Percentiles rank a stretch among this genome's conserved stretches.
These are phyloP conservation scores for Caenorhabditis virilis DNA, from an alignment of 2,888 invertebrate genomes.

Conservation along the genomic window DNA sequence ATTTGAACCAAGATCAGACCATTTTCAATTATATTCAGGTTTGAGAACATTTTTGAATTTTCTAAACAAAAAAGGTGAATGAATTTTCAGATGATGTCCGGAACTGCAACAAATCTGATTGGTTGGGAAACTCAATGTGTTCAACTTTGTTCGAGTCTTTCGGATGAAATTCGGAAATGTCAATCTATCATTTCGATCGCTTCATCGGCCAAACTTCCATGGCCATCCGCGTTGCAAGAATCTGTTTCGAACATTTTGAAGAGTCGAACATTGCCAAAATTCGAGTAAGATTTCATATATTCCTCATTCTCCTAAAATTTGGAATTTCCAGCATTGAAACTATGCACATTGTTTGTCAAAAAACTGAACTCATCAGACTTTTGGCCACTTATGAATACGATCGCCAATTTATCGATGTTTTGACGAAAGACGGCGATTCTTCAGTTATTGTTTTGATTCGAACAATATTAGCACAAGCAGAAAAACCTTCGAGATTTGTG, in stretches of 20 bases:
- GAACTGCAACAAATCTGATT: slow-evolving; percentile 9
- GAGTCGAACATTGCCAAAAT: slow-evolving; percentile 12
- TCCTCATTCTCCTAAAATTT: too few relatives aligned
- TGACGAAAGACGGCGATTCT: slow-evolving; percentile 7
- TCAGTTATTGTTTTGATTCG: slow-evolving; percentile 24
- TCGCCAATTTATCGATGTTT: slow-evolving; percentile 12
- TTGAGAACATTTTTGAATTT: too few relatives aligned
- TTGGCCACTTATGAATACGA: slow-evolving; percentile 36
- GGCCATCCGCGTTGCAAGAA: slow-evolving; percentile 44
- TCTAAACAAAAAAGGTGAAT: too few relatives aligned
- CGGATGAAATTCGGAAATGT: slow-evolving; percentile 44
- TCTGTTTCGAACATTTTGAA: slow-evolving; percentile 35
- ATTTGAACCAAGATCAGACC: slow-evolving; percentile 49
- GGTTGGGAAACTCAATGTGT: slow-evolving; percentile 56
- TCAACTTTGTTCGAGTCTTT: slow-evolving; percentile 44
- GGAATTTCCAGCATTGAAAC: too few relatives aligned
- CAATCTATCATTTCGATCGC: slow-evolving; percentile 52
- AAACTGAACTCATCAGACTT: slow-evolving; percentile 46
- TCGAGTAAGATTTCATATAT: too few relatives aligned
- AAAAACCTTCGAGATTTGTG: slow-evolving; percentile 22
- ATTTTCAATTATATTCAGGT: slow-evolving; percentile 54
- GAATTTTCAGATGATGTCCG: too few relatives aligned
- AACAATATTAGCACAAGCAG: slow-evolving; percentile 21
- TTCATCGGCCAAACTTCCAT: slow-evolving; percentile 44
- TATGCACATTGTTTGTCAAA: slow-evolving; percentile 42